Base-by-base conservation (phyloP, 2,113 vertebrate species). In the Notarius lentiginosus region DNA sequence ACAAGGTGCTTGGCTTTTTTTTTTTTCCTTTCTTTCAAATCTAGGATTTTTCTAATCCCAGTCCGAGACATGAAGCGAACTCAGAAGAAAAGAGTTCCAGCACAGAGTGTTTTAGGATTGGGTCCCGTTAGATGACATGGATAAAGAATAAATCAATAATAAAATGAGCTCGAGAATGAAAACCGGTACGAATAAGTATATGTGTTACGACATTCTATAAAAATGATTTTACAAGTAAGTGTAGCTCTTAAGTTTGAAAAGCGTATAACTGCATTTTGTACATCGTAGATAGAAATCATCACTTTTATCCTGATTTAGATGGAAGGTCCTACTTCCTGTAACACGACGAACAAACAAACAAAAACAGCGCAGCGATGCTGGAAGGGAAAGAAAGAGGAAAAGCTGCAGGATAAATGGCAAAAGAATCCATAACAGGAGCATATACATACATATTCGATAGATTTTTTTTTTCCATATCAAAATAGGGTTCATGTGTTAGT, bases 401-500 rank as follows among this genome's bases (percentile, higher is more conserved):
- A 86, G 91, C 58, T 75, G 81, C 89, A 89, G 83, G 77, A 84
- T 73, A 85, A 82, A 88, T 91, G 91, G 77, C 84, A 85, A 91
- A 89, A 30, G 79, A 88, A 89, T 88, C 90, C 86, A 92, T 30
- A 92, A 92, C 87, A 92, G 90, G 88, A 66, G 27, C 30, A 22
- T 87, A 86, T 86, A 88, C 84, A 81, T 87, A 90, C 88, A 89
- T 87, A 82, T 82, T 75, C 89, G 30, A 75, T 88, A 85, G 87
- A 68, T 85, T 89, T 76, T 55, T 77, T 85, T 89, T 76, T 55
- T 77, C 12, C 17, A 66, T 73, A 83, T 84, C 76, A 87, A 77
- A 84, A 88, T 49, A 80, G 55, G 84, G 76, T 91, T 56, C 86
- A 61, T 91, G 91, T 88, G 81, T 89, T 91, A 90, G 88, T 94